These are phyloP conservation scores for Bolinopsis microptera DNA, from an alignment of 37 sponge, comb jelly and placozoan species.

Conservation along the genomic window DNA sequence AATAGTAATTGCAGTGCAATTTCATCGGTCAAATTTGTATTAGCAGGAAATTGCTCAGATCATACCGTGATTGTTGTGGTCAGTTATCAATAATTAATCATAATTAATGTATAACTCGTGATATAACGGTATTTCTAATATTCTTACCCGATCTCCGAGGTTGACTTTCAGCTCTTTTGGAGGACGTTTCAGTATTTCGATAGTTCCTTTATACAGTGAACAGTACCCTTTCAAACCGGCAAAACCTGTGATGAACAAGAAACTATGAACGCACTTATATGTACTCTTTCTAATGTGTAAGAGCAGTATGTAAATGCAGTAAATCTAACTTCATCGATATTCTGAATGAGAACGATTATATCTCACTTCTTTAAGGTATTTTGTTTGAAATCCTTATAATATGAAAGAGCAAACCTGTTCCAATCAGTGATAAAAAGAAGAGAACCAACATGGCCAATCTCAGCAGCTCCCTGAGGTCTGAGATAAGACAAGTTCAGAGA, in stretches of 20 bases:
- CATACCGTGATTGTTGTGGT: too few species aligned
- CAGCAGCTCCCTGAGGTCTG: too few species aligned
- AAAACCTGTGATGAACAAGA: neutral
- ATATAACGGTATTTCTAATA: too few species aligned
- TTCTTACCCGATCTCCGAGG: neutral
- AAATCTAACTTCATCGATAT: too few species aligned
- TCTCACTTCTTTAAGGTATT: neutral
- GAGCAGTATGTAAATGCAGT: neutral
- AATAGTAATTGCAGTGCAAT: too few species aligned
- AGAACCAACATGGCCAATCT: too few species aligned
- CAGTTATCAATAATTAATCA: too few species aligned
- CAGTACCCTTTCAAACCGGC: neutral
- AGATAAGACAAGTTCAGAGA: too few species aligned
- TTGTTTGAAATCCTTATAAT: neutral
- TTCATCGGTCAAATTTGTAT: too few species aligned
- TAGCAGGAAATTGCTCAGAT: too few species aligned
- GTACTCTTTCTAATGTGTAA: neutral
- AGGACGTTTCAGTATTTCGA: neutral
- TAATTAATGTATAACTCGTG: too few species aligned
- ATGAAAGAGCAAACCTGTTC: neutral
- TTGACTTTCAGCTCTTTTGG: neutral
- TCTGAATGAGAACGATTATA: too few species aligned
- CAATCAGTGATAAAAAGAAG: neutral
- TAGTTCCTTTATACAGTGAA: neutral
- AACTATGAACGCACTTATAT: neutral